phyloP scores from a whole-genome alignment of 2,888 invertebrate genomes.

The Caenorhabditis sinica region DNA sequence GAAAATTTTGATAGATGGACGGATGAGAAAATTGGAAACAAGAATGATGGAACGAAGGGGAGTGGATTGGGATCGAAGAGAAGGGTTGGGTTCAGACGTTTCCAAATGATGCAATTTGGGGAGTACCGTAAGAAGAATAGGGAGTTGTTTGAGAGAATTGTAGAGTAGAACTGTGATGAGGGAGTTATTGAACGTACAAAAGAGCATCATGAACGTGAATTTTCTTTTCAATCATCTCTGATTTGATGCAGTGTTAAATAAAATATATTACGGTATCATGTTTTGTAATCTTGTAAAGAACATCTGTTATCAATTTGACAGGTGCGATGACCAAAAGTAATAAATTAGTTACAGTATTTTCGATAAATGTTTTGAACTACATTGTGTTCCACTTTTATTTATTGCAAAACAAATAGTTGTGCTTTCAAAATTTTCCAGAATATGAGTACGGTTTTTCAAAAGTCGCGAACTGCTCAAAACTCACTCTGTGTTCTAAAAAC shows the following conservation, averaged over 20 bases:
- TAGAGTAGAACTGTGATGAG: too few relatives aligned
- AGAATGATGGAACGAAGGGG: neutral
- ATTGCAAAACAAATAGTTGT: too few relatives aligned
- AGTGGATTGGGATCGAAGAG: neutral
- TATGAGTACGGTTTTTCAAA: too few relatives aligned
- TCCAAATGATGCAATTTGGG: neutral
- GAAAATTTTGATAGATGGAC: constrained; percentile 12
- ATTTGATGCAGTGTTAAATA: too few relatives aligned
- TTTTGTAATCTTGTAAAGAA: neutral
- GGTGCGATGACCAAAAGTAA: neutral
- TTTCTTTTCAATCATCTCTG: too few relatives aligned
- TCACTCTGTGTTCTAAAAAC: too few relatives aligned
- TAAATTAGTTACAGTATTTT: neutral
- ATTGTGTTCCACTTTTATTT: too few relatives aligned
- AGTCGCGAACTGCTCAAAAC: too few relatives aligned
- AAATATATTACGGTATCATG: neutral
- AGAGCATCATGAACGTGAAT: neutral
- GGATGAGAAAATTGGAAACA: neutral
- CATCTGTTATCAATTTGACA: neutral
- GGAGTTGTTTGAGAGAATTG: neutral
- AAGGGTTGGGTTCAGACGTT: neutral
- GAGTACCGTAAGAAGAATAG: neutral
- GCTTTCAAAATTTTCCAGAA: too few relatives aligned
- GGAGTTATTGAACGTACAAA: too few relatives aligned
- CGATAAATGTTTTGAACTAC: neutral